phyloP scores from a whole-genome alignment of 1,140 invertebrate species.

The Lerema accius region DNA sequence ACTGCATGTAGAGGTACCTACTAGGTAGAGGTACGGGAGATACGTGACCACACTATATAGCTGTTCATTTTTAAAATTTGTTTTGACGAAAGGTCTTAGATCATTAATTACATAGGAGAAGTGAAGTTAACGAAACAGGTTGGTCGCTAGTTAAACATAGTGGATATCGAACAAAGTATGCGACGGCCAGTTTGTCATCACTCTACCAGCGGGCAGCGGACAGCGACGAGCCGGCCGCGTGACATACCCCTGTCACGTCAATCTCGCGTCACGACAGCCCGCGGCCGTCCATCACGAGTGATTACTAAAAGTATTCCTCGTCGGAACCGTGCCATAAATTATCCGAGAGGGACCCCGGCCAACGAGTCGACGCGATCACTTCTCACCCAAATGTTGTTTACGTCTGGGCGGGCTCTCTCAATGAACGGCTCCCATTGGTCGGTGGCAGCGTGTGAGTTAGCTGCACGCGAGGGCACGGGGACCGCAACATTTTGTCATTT shows the following conservation, averaged over 20 bases:
- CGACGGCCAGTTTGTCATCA: slow-evolving; percentile 5
- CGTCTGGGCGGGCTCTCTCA: slow-evolving; percentile 20
- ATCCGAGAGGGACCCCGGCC: slow-evolving; percentile 14
- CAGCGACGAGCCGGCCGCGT: slow-evolving; percentile 3
- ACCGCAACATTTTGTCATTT: neutral
- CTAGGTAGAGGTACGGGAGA: too few relatives aligned
- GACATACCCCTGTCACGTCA: slow-evolving; percentile 28
- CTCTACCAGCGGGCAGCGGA: too few relatives aligned
- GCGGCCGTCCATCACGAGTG: slow-evolving; percentile 28
- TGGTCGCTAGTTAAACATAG: neutral
- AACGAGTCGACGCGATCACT: slow-evolving; percentile 28
- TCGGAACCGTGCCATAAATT: slow-evolving; percentile 21
- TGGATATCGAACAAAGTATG: slow-evolving; percentile 18
- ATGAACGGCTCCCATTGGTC: slow-evolving; percentile 16
- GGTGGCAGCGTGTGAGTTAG: slow-evolving; percentile 5
- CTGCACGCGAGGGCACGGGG: neutral
- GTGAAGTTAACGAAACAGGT: too few relatives aligned
- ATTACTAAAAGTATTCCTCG: slow-evolving; percentile 31
- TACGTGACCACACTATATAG: too few relatives aligned
- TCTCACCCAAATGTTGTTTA: slow-evolving; percentile 30
- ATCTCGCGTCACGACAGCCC: slow-evolving; percentile 19
- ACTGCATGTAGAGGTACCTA: too few relatives aligned
- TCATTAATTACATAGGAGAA: too few relatives aligned
- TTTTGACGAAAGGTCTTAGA: neutral
- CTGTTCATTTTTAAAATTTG: too few relatives aligned